Evolutionary conservation across 2,888 invertebrate genomes (phyloP), one percentile per base, ranked within the genome.

Genomic region (Thecophora atra): DNA sequence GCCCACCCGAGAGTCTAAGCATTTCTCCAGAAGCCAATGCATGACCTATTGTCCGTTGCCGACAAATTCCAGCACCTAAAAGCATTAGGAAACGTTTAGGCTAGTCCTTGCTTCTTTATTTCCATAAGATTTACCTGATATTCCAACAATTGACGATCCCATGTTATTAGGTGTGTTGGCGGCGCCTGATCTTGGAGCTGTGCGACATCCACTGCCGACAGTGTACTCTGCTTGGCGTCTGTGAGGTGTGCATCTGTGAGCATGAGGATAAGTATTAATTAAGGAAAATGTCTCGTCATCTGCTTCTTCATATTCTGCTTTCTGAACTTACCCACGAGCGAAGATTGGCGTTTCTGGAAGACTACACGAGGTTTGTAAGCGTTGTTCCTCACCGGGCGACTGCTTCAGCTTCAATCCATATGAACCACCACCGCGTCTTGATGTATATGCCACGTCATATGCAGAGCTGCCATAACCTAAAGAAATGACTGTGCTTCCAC

Each of bases 271-370:
- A 47, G 17, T 47, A 5, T n/a, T 5, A 11, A 47, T 47, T 11
- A 47, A 11, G 44, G 13, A 44, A 44, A 44, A 44, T 44, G 7
- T 44, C 44, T 11, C 7, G 13, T 7, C 13, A 44, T 44, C 44
- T 13, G 13, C 44, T 44, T 44, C 44, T 11, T 11, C 7, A 44
- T n/a, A 28, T 63, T 11, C 11, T 21, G n/a, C 3, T 19, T 62
- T 21, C 6, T 21, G 8, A 13, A 68, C 66, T 70, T 76, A 86
- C 87, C 94, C 94, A 77, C 95, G 89, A 4, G 94, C 93, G 85
- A 95, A 95, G 75, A 95, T 94, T 0, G 95, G 94, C 1, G 95
- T 95, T 87, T 95, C 95, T n/a, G 95, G 95, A 73, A 95, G 88
- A 81, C 94, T 94, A 78, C 94, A 94, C 0, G 94, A 94, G 4